Conservation (phyloP, 2,888 invertebrate species). For the Eristalis pertinax region DNA sequence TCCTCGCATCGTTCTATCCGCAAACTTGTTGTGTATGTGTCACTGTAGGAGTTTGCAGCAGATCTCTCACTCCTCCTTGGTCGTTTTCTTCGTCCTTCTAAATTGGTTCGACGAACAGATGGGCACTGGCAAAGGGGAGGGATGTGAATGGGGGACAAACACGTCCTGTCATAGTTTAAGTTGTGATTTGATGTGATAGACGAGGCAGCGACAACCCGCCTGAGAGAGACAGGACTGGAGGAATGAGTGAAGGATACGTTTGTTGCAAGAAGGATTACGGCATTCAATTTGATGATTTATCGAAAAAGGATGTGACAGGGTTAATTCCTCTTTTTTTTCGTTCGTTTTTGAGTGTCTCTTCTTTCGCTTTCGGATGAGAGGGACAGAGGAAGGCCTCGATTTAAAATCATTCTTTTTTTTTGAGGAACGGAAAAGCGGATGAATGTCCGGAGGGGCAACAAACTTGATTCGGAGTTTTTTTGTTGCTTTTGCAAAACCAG, state of each 20-base stretch:
- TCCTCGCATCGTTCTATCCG: slow-evolving; percentile 40
- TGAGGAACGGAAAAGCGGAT: background rate
- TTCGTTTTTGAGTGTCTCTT: background rate
- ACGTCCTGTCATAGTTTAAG: slow-evolving; percentile 46
- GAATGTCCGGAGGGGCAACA: slow-evolving; percentile 36
- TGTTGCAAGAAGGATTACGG: slow-evolving; percentile 51
- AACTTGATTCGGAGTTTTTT: slow-evolving; percentile 23
- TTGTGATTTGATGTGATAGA: slow-evolving; percentile 56
- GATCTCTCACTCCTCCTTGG: slow-evolving; percentile 39
- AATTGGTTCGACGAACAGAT: slow-evolving; percentile 15
- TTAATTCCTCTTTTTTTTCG: slow-evolving; percentile 49
- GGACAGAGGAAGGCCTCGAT: background rate
- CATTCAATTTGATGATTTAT: slow-evolving; percentile 70
- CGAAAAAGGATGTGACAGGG: slow-evolving; percentile 71
- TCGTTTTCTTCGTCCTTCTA: background rate
- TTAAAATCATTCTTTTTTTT: background rate
- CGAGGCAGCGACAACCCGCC: slow-evolving; percentile 1
- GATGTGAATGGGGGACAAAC: slow-evolving; percentile 28
- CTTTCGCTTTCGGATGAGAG: no score
- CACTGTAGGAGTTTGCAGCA: slow-evolving; percentile 53
- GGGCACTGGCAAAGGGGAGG: background rate
- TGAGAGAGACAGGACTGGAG: background rate
- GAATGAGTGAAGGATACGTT: slow-evolving; percentile 26
- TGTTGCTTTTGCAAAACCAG: background rate
- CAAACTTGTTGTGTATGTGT: slow-evolving; percentile 63